These are phyloP conservation scores for Notiomystis cincta DNA, from an alignment of 2,113 vertebrate species.

Conservation along the genomic window DNA sequence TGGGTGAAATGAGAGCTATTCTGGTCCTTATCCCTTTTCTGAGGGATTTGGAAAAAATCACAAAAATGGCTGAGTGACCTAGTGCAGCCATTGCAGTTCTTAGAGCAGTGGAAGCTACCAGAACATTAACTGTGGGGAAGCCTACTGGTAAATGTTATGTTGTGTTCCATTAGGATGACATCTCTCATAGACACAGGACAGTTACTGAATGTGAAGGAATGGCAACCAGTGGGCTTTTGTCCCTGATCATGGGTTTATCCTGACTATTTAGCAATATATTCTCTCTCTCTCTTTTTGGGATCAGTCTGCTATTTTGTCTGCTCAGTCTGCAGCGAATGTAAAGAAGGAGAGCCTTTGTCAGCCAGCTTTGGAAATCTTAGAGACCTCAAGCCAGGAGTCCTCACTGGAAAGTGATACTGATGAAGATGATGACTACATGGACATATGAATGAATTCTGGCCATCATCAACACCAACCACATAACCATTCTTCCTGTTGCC, in stretches of 20 bases:
- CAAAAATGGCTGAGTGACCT: not conserved
- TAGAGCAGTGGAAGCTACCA: not conserved
- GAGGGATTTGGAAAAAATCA: not conserved
- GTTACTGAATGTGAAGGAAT: constrained; percentile 1
- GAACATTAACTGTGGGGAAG: not conserved
- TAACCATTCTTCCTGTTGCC: constrained; percentile 32
- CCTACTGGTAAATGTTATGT: not conserved
- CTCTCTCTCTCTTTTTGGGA: constrained; percentile 48
- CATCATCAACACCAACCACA: constrained; percentile 37
- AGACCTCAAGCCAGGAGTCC: constrained; percentile 97
- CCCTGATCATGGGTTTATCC: constrained; percentile 46
- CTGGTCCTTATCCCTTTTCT: not conserved
- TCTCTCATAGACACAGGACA: not conserved
- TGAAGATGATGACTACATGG: constrained; percentile 95
- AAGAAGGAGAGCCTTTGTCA: constrained; percentile 94
- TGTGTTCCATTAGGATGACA: not conserved
- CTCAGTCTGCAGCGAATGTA: constrained; percentile 96
- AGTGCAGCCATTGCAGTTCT: not conserved
- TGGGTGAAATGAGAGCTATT: not conserved
- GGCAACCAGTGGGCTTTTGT: constrained; percentile 38
- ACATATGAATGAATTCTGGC: constrained; percentile 79
- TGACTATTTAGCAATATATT: constrained; percentile 52
- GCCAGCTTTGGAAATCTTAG: constrained; percentile 93
- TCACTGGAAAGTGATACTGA: constrained; percentile 96
- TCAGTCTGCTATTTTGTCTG: constrained; percentile 95